Base-by-base conservation (phyloP, 2,797 vertebrate species). In the Neosalanx taihuensis region DNA sequence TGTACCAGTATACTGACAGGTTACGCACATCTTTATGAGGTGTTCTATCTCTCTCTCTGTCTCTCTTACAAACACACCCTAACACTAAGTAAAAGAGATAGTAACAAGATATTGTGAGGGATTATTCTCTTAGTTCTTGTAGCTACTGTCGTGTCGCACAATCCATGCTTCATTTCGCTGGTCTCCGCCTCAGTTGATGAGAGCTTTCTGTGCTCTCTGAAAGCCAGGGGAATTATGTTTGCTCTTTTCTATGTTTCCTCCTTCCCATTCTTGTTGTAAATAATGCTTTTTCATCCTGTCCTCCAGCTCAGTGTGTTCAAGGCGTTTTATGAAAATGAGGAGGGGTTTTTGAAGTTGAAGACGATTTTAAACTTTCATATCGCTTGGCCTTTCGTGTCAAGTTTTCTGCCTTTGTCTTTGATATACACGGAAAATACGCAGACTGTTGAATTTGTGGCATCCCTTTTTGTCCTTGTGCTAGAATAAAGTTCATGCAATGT, bases 221-320 rank as follows among this genome's bases (percentile, higher is more conserved):
- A 73, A 30, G 69, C 31, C 69, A 71, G 4, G 71, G 71, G 79
- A 85, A 71, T 76, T 74, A 26, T 81, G 71, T 78, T 82, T 79
- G 71, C 69, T 62, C 72, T 72, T 61, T 66, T 13, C 26, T 7
- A 4, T 73, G 58, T 29, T 15, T 64, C 10, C 65, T 51, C 12
- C 73, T 31, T 76, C 72, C 66, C 69, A 76, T 75, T 80, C 64
- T 74, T 26, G 37, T 85, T 13, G 88, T 91, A 88, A 92, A 92
- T 92, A 89, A 92, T 91, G 89, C 87, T 72, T 85, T 91, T 90
- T 92, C 86, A 91, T 91, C 83, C 71, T 20, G 10, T 79, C 67
- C 62, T 77, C 69, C 62, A 62, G 26, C 73, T 73, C 80, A 69
- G 68, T 80, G 74, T 80, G 82, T 84, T 86, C 81, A 77, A 89